Conservation (phyloP, 2,888 invertebrate genomes). For the Xestobium rufovillosum region DNA sequence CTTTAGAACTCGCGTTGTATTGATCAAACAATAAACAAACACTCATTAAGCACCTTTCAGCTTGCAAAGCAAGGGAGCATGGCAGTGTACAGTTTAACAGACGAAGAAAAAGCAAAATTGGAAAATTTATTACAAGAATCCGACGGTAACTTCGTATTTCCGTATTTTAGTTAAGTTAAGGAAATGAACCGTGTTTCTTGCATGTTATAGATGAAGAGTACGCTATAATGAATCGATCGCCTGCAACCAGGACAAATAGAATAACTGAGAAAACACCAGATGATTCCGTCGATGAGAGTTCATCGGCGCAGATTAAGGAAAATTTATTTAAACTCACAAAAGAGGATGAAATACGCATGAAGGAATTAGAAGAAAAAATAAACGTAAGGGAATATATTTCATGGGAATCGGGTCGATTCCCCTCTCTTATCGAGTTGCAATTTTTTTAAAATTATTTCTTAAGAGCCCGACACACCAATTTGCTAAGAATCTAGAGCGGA, state of each 20-base stretch:
- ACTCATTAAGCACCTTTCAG: constrained; percentile 13
- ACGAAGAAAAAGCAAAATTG: constrained; percentile 24
- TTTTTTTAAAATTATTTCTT: no score
- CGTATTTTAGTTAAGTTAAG: constrained; percentile 6
- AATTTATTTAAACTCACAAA: constrained; percentile 2
- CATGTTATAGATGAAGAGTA: constrained; percentile 1
- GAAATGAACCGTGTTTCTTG: constrained; percentile 6
- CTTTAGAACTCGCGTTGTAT: constrained; percentile 13
- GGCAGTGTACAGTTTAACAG: constrained; percentile 21
- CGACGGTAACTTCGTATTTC: constrained; percentile 13
- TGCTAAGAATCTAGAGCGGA: no score
- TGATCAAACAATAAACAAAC: constrained; percentile 19
- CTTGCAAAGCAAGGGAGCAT: constrained; percentile 20
- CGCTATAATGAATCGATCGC: no score
- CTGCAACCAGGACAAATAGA: no score
- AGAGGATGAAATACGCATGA: constrained; percentile 13
- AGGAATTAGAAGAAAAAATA: constrained; percentile 15
- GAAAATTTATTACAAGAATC: constrained; percentile 21
- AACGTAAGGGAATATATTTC: constrained; percentile 13
- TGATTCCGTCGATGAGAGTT: no score
- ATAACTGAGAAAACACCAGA: no score
- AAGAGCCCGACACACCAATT: no score
- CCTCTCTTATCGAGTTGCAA: no score
- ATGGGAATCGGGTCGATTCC: no score
- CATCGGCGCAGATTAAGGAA: no score